Conservation (phyloP, 2,888 invertebrate species). For the Heterodera filipjevi region DNA sequence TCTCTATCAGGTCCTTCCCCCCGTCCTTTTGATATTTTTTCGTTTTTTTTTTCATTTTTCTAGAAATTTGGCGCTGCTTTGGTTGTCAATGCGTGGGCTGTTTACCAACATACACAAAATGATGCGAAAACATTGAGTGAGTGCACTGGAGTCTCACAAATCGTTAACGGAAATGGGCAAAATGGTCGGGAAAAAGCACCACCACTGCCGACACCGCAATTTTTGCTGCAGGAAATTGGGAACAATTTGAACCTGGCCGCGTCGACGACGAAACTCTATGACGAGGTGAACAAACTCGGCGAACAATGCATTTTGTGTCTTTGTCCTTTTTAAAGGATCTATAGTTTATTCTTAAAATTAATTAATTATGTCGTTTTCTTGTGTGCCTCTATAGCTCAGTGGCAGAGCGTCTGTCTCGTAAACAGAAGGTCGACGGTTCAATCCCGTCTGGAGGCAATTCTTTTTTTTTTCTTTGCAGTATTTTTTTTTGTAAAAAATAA, state of each 20-base stretch:
- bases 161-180: not conserved
- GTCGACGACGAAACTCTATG: slow-evolving; percentile 10
- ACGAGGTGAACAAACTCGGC: not conserved
- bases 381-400: slow-evolving; percentile 27
- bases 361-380: not conserved
- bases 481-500: not conserved
- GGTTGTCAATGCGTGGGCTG: slow-evolving; percentile 17
- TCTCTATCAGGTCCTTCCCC: slow-evolving; percentile 53
- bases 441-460: slow-evolving; percentile 24
- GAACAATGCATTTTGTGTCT: too few species aligned
- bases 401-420: slow-evolving; percentile 33
- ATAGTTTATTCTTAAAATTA: not conserved
- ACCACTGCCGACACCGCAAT: not conserved
- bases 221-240: slow-evolving; percentile 18
- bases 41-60: not conserved
- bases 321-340: too few species aligned
- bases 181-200: not conserved
- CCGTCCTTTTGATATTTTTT: slow-evolving; percentile 6
- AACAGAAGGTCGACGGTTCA: slow-evolving; percentile 33
- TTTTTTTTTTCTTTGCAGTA: not conserved
- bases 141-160: not conserved
- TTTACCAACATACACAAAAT: slow-evolving; percentile 19
- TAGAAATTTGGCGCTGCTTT: slow-evolving; percentile 34
- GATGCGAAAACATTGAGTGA: not conserved
- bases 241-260: not conserved